These are phyloP conservation scores for Dendronephthya gigantea DNA, from an alignment of 64 coral and sea anemone species.

Conservation along the genomic window DNA sequence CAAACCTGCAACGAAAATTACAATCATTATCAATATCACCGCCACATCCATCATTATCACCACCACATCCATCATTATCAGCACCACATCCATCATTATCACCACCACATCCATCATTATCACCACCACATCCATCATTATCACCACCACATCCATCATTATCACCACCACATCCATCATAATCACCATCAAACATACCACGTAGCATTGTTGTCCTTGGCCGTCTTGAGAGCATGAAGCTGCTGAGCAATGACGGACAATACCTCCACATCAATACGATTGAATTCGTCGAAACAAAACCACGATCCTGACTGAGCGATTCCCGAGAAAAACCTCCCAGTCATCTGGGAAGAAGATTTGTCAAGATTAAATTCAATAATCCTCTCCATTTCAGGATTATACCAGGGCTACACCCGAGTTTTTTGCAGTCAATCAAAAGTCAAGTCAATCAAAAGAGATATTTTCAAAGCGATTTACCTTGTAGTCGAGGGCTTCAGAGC, in stretches of 20 bases:
- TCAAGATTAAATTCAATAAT: not conserved
- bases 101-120: too few relatives aligned
- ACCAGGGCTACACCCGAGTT: too few relatives aligned
- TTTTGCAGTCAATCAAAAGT: not conserved
- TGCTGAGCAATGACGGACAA: conserved; percentile 93
- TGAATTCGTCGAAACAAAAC: conserved; percentile 97
- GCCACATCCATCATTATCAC: too few relatives aligned
- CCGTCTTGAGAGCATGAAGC: conserved; percentile 69
- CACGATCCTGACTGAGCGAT: conserved; percentile 79
- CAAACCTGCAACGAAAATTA: conserved; percentile 45
- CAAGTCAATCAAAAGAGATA: not conserved
- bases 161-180: too few relatives aligned
- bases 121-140: too few relatives aligned
- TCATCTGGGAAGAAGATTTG: conserved; percentile 60
- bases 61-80: too few relatives aligned
- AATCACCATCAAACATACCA: conserved; percentile 28
- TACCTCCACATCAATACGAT: conserved; percentile 93
- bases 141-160: too few relatives aligned
- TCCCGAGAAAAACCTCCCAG: conserved; percentile 95
- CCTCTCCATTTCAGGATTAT: too few relatives aligned
- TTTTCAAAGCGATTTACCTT: conserved; percentile 43
- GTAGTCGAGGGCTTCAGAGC: conserved; percentile 90
- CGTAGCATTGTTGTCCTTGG: conserved; percentile 61
- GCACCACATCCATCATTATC: too few relatives aligned
- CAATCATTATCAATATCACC: too few relatives aligned